Evolutionary conservation across 1,140 invertebrate genomes (phyloP), one percentile per base, ranked within the genome.

Genomic region (Trichonephila clavata): DNA sequence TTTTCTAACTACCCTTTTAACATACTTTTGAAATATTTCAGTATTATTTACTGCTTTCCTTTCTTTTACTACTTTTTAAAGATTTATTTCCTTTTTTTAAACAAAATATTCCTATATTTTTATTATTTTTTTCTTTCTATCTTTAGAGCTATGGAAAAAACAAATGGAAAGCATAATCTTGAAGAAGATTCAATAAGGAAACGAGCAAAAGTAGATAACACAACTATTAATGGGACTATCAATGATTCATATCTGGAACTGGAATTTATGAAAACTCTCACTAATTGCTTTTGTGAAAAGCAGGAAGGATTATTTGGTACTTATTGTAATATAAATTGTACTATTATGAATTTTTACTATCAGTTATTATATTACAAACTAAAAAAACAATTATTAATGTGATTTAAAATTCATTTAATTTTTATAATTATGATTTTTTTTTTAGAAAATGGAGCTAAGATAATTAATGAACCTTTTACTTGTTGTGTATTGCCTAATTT

Each of bases 401-500:
- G 60, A 0, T 18, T 10, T 61, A 21, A 18, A 61, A 61, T n/a
- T 65, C 0, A 10, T 65, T n/a, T 65, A n/a, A 65, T 21, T 65
- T 24, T 2, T 24, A 10, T n/a, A 21, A 10, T 24, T 24, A 5
- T 65, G 21, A 65, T 65, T 65, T 77, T 7, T 60, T 84, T 86
- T 92, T 24, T 32, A 92, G 90, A 93, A 32, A 88, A 81, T 88
- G 86, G 68, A 32, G 92, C 86, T 24, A 81, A 88, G 81, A 81
- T 93, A 27, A 43, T 88, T 6, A 63, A 3, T 57, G 32, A 88
- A 59, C 92, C 92, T 32, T 93, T 93, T 61, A 87, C 92, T 6
- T 81, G 86, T 63, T 93, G 92, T 89, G n/a, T 77, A 21, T 83
- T 93, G 16, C 92, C 92, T 10, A 93, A 95, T 88, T 96, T 96